Evolutionary conservation across 1,140 invertebrate species (phyloP).

Genomic region (Aleiodes sp.): DNA sequence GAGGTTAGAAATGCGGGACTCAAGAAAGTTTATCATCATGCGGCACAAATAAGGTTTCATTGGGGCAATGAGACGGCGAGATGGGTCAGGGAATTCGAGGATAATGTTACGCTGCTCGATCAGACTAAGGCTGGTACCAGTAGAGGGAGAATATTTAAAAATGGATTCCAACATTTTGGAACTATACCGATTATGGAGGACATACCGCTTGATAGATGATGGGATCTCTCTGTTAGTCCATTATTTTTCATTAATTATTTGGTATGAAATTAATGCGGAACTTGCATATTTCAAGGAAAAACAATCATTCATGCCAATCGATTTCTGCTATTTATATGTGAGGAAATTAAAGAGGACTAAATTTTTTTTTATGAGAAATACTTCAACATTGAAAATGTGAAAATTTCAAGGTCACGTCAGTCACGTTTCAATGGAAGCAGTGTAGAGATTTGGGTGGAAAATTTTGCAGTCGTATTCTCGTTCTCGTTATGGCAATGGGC

Average conservation of each 20-base stretch:
- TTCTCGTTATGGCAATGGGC: too few species aligned
- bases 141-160: conserved; percentile 53
- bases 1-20: conserved; percentile 51
- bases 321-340: too few species aligned
- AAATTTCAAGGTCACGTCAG: too few species aligned
- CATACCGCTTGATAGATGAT: conserved; percentile 52
- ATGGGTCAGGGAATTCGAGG: conserved; percentile 56
- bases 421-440: too few species aligned
- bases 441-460: too few species aligned
- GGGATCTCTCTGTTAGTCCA: background rate
- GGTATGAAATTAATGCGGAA: too few species aligned
- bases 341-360: too few species aligned
- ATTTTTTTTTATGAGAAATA: too few species aligned
- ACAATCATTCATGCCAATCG: too few species aligned
- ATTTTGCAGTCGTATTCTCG: too few species aligned
- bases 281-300: too few species aligned
- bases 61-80: conserved; percentile 56
- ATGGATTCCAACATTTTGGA: conserved; percentile 54
- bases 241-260: background rate
- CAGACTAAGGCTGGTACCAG: conserved; percentile 50
- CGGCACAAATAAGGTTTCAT: conserved; percentile 51
- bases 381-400: too few species aligned
- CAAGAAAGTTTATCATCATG: conserved; percentile 53
- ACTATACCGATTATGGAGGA: conserved; percentile 48
- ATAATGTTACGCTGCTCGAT: conserved; percentile 54